Evolutionary conservation across 2,888 invertebrate genomes (phyloP).

Genomic region (Busseola fusca): DNA sequence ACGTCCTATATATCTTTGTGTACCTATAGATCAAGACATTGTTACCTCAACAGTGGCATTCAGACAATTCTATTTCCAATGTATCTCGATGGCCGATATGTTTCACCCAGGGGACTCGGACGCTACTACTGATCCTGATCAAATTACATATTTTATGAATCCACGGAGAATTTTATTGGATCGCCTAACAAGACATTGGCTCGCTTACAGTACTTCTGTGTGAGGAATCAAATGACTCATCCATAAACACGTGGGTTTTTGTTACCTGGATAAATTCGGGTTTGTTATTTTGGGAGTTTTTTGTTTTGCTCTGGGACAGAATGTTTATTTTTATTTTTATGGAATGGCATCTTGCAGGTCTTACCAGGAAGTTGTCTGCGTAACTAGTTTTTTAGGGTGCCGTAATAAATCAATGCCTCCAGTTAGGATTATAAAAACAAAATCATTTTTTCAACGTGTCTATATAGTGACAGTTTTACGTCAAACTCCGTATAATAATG

Average conservation of each 20-base stretch:
- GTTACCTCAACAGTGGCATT: constrained; percentile 52
- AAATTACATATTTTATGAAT: constrained; percentile 78
- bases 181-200: constrained; percentile 66
- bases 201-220: constrained; percentile 51
- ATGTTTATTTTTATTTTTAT: neutral
- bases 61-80: constrained; percentile 62
- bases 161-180: constrained; percentile 67
- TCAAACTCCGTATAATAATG: too few relatives aligned
- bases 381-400: neutral
- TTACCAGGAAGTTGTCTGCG: neutral
- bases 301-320: neutral
- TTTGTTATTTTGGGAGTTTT: constrained; percentile 13
- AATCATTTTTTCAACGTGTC: too few relatives aligned
- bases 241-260: constrained; percentile 50
- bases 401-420: neutral
- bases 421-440: too few relatives aligned
- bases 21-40: constrained; percentile 17
- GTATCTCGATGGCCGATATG: constrained; percentile 60
- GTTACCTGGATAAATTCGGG: constrained; percentile 13
- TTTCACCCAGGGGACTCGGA: constrained; percentile 61
- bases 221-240: constrained; percentile 55
- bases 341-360: neutral
- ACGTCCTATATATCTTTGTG: too few relatives aligned
- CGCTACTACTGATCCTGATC: constrained; percentile 70
- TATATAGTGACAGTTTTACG: too few relatives aligned